Evolutionary conservation across 1,140 invertebrate species (phyloP).

Genomic region (Zelostemma sp.): DNA sequence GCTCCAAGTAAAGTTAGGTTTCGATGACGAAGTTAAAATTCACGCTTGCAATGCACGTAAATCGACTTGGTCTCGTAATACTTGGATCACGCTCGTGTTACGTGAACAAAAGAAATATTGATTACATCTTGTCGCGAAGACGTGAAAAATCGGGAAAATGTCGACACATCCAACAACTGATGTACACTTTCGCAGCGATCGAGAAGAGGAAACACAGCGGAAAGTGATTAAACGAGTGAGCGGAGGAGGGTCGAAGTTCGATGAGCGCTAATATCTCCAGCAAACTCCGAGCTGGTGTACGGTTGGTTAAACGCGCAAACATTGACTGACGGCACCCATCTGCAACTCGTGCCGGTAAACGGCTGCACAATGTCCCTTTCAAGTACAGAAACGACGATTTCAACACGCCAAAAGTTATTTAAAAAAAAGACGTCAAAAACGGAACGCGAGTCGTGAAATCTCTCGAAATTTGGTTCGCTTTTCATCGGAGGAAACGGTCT

Average conservation of each 20-base stretch:
- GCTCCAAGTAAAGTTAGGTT: too few relatives aligned
- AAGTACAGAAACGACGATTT: too few relatives aligned
- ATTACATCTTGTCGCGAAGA: too few relatives aligned
- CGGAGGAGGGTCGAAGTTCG: slow-evolving; percentile 43
- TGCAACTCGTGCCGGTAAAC: slow-evolving; percentile 27
- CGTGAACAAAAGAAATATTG: slow-evolving; percentile 21
- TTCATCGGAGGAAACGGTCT: too few relatives aligned
- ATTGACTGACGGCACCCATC: slow-evolving; percentile 56
- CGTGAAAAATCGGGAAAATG: slow-evolving; percentile 1
- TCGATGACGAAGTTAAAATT: too few relatives aligned
- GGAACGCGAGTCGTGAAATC: neutral
- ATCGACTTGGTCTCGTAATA: slow-evolving; percentile 13
- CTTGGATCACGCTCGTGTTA: slow-evolving; percentile 20
- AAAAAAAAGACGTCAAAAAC: too few relatives aligned
- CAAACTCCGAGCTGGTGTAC: slow-evolving; percentile 53
- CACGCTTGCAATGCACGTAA: slow-evolving; percentile 28
- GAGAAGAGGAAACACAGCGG: slow-evolving; percentile 31
- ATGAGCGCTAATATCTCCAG: slow-evolving; percentile 55
- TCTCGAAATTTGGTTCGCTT: too few relatives aligned
- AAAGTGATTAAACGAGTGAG: slow-evolving; percentile 57
- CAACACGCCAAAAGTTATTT: too few relatives aligned
- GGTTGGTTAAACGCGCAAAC: slow-evolving; percentile 64
- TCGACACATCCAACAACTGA: slow-evolving; percentile 3
- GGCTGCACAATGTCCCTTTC: slow-evolving; percentile 6
- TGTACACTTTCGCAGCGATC: slow-evolving; percentile 10